phyloP scores from a whole-genome alignment of 2,888 invertebrate genomes.

The Plusia festucae region DNA sequence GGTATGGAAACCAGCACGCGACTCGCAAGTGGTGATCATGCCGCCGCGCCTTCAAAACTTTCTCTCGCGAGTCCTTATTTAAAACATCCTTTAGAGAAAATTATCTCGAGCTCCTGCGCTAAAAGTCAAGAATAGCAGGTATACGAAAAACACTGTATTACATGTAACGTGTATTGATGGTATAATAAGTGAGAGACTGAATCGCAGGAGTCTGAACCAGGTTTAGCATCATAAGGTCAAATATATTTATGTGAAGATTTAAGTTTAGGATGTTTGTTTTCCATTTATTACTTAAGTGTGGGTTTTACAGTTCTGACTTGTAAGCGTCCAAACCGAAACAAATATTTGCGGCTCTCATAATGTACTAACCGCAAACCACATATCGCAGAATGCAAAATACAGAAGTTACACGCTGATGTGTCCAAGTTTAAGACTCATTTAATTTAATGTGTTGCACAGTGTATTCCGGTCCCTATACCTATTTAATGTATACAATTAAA shows the following conservation, averaged over 20 bases:
- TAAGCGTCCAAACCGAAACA: not conserved
- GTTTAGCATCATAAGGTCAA: too few species aligned
- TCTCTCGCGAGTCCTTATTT: conserved; percentile 21
- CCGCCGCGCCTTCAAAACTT: conserved; percentile 39
- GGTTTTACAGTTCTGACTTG: not conserved
- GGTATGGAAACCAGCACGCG: conserved; percentile 44
- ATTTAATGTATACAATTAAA: too few species aligned
- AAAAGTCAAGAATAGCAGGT: not conserved
- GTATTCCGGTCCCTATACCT: too few species aligned
- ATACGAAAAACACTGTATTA: too few species aligned
- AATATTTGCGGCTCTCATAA: not conserved
- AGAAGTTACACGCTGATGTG: not conserved
- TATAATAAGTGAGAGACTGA: too few species aligned
- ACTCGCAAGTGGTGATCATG: not conserved
- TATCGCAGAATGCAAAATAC: not conserved
- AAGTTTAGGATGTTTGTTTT: not conserved
- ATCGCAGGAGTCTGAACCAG: too few species aligned
- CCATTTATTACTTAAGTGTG: not conserved
- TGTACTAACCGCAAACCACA: not conserved
- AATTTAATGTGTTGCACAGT: too few species aligned
- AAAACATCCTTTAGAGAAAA: not conserved
- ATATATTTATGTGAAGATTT: not conserved
- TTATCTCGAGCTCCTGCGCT: not conserved
- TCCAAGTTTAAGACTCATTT: not conserved
- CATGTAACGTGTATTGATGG: too few species aligned